A percentile compares a stretch with the other conserved stretches of the same genome.
Evolutionary conservation across 1,140 invertebrate genomes (phyloP).

Genomic region (Drosophila sechellia): DNA sequence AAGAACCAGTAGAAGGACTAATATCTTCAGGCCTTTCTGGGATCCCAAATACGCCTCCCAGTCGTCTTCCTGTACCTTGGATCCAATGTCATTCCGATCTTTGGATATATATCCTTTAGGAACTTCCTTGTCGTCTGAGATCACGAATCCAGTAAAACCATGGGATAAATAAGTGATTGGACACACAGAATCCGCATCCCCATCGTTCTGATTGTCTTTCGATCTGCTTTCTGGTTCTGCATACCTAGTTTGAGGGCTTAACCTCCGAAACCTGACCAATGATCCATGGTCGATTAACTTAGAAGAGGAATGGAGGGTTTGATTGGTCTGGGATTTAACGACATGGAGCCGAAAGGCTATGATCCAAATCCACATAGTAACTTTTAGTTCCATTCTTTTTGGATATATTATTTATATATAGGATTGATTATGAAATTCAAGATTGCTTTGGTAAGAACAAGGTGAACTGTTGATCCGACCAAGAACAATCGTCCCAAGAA

Average conservation of each 20-base stretch:
- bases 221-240: background rate
- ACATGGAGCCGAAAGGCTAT: background rate
- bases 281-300: background rate
- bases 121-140: background rate
- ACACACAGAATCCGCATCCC: background rate
- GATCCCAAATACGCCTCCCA: constrained; percentile 13
- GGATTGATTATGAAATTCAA: background rate
- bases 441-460: background rate
- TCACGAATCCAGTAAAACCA: background rate
- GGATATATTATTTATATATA: background rate
- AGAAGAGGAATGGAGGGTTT: background rate
- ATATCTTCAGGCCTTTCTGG: background rate
- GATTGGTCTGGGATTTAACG: background rate
- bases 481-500: background rate
- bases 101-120: constrained; percentile 16
- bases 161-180: constrained; percentile 2
- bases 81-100: constrained; percentile 20
- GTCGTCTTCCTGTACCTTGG: constrained; percentile 7
- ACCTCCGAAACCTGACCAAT: background rate
- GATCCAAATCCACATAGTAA: background rate
- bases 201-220: background rate
- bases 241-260: background rate
- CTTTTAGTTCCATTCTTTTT: background rate
- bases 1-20: constrained; percentile 1
- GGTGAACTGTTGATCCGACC: background rate